Evolutionary conservation across 2,888 invertebrate genomes (phyloP).

Genomic region (Lasioglossum calceatum): DNA sequence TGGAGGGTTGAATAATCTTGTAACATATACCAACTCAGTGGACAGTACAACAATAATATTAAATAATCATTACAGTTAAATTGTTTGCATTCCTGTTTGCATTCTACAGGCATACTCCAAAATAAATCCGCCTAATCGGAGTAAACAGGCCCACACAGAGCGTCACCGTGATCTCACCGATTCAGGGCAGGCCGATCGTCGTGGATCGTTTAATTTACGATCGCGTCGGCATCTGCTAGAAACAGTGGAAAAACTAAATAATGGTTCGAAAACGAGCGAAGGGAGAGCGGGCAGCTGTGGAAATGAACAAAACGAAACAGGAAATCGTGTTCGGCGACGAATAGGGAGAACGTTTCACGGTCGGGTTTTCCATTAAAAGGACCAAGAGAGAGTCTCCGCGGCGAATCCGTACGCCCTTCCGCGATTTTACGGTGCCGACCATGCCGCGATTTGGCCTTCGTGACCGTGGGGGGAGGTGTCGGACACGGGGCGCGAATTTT

Average conservation of each 20-base stretch:
- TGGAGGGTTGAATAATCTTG: not conserved
- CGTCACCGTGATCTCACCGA: not conserved
- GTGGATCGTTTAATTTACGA: conserved; percentile 30
- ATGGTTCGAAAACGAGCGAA: not conserved
- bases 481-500: conserved; percentile 75
- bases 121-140: not conserved
- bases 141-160: not conserved
- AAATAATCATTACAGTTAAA: too few species aligned
- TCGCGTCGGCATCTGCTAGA: conserved; percentile 31
- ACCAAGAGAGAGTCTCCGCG: conserved; percentile 8
- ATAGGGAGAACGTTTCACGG: conserved; percentile 31
- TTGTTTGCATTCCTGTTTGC: too few species aligned
- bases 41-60: too few species aligned
- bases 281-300: conserved; percentile 46
- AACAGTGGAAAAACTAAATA: not conserved
- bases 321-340: conserved; percentile 24
- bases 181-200: not conserved
- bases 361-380: conserved; percentile 30
- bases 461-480: conserved; percentile 54
- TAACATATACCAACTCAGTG: too few species aligned
- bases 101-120: not conserved
- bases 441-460: conserved; percentile 23
- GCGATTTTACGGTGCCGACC: conserved; percentile 70
- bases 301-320: conserved; percentile 44
- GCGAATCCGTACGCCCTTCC: conserved; percentile 45